phyloP scores from a whole-genome alignment of 2,113 vertebrate species.

The Cinclus cinclus region DNA sequence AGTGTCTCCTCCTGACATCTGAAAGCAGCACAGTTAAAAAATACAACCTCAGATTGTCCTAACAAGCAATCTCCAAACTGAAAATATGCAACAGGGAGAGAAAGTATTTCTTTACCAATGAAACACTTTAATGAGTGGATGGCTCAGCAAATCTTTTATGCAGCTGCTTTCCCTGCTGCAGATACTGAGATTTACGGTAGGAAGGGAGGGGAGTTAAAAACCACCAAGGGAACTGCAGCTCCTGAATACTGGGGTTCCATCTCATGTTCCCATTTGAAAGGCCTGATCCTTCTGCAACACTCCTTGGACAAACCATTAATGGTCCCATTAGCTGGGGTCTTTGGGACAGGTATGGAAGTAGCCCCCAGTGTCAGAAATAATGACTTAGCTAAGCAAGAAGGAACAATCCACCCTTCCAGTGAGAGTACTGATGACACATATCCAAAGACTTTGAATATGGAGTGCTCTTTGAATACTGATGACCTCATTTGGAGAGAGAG shows the following conservation, averaged over 20 bases:
- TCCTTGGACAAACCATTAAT: not conserved
- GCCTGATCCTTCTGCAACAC: not conserved
- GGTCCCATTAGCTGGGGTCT: not conserved
- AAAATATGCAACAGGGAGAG: conserved; percentile 49
- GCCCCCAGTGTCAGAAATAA: not conserved
- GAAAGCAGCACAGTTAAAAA: conserved; percentile 15
- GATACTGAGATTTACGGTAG: conserved; percentile 28
- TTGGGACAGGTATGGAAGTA: not conserved
- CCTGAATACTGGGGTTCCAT: not conserved
- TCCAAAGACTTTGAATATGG: not conserved
- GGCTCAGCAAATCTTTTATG: conserved; percentile 46
- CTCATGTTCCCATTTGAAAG: not conserved
- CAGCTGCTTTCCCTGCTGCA: conserved; percentile 7
- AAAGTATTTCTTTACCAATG: conserved; percentile 42
- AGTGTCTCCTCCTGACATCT: not conserved
- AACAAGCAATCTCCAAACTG: conserved; percentile 50
- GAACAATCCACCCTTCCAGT: not conserved
- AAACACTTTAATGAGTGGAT: conserved; percentile 56
- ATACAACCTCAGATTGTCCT: conserved; percentile 24
- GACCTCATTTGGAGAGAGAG: not conserved
- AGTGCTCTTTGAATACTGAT: not conserved
- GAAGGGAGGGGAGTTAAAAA: not conserved
- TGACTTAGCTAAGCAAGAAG: not conserved
- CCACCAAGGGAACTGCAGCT: not conserved
- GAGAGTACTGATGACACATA: not conserved